Percentiles rank a stretch among this genome's conserved stretches.
phyloP scores from a whole-genome alignment of 2,797 vertebrate species.

The Gila robusta region DNA sequence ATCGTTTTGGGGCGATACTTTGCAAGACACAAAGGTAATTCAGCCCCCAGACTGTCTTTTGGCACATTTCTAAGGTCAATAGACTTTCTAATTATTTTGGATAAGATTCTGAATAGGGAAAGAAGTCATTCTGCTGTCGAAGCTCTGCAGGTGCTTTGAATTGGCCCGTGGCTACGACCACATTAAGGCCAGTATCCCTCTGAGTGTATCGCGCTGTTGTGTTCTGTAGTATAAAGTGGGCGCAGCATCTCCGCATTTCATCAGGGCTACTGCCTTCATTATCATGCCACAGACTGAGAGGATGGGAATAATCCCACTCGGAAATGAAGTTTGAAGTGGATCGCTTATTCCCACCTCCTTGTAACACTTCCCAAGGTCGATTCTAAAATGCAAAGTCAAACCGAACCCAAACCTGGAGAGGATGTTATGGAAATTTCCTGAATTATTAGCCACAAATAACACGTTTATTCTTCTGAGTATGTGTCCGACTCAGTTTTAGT shows the following conservation, averaged over 20 bases:
- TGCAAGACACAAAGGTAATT: constrained; percentile 98
- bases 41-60: background rate
- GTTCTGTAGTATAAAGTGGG: constrained; percentile 58
- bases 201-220: constrained; percentile 39
- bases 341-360: constrained; percentile 58
- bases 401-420: constrained; percentile 63
- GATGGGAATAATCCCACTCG: constrained; percentile 73
- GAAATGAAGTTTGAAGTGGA: constrained; percentile 79
- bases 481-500: constrained; percentile 41
- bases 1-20: constrained; percentile 98
- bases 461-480: constrained; percentile 41
- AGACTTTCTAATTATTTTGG: constrained; percentile 57
- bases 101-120: constrained; percentile 18
- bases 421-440: constrained; percentile 68
- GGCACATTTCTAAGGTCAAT: constrained; percentile 44
- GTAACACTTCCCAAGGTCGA: constrained; percentile 78
- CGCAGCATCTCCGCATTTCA: constrained; percentile 61
- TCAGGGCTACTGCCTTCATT: constrained; percentile 68
- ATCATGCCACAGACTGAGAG: constrained; percentile 62
- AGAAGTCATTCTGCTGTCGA: constrained; percentile 27
- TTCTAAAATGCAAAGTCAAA: constrained; percentile 71
- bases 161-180: constrained; percentile 24
- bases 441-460: constrained; percentile 68
- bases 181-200: constrained; percentile 44
- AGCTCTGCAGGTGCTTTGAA: constrained; percentile 30